Conservation (phyloP, 2,113 vertebrate species). For the Aldabrachelys gigantea region DNA sequence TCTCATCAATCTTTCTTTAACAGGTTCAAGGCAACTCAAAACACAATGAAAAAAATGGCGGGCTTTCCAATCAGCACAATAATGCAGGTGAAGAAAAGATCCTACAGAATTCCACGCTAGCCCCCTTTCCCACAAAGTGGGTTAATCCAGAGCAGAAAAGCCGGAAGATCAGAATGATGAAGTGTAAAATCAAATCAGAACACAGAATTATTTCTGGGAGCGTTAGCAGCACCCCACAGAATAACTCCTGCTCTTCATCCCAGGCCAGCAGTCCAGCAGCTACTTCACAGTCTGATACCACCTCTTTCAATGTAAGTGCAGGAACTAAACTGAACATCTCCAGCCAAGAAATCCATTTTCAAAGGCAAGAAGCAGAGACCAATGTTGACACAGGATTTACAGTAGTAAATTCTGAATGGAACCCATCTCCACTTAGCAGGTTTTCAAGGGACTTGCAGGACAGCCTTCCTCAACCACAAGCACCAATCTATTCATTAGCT, state of each 20-base stretch:
- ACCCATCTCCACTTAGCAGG: not conserved
- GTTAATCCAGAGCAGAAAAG: not conserved
- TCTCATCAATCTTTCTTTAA: not conserved
- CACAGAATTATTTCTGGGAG: slow-evolving; percentile 29
- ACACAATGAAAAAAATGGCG: slow-evolving; percentile 50
- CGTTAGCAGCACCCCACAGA: slow-evolving; percentile 58
- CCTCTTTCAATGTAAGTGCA: not conserved
- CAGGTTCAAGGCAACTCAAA: slow-evolving; percentile 84
- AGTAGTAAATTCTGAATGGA: not conserved
- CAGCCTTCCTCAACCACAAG: not conserved
- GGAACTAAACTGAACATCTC: slow-evolving; percentile 22
- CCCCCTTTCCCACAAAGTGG: not conserved
- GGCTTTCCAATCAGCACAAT: slow-evolving; percentile 62
- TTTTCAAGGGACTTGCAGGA: slow-evolving; percentile 43
- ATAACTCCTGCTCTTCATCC: slow-evolving; percentile 65
- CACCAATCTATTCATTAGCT: not conserved
- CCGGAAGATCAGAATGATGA: not conserved
- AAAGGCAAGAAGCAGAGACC: slow-evolving; percentile 78
- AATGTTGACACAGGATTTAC: slow-evolving; percentile 89
- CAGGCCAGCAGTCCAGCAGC: slow-evolving; percentile 55
- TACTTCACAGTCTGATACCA: not conserved
- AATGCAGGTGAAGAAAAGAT: accelerated
- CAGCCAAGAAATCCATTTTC: not conserved
- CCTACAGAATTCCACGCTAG: not conserved
- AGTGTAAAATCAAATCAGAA: not conserved